phyloP scores from a whole-genome alignment of 2,888 invertebrate species.

The Celastrina argiolus region DNA sequence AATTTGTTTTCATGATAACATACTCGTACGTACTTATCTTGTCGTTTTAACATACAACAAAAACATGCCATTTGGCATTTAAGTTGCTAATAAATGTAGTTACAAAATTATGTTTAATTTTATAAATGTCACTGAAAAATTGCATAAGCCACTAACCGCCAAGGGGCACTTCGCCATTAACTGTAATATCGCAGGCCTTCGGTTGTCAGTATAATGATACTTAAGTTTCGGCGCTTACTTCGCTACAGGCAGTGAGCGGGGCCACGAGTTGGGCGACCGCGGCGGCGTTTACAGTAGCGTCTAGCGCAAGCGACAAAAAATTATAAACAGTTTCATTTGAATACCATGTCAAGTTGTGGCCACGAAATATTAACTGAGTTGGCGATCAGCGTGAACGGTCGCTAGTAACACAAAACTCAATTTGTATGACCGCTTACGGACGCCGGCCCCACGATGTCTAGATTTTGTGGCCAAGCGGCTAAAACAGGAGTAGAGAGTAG shows the following conservation, averaged over 20 bases:
- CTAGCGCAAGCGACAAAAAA: background rate
- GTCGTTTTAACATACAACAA: too few relatives aligned
- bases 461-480: slow-evolving; percentile 24
- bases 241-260: background rate
- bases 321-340: too few relatives aligned
- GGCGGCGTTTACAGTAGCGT: background rate
- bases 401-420: background rate
- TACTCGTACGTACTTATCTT: too few relatives aligned
- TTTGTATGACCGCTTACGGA: background rate
- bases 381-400: too few relatives aligned
- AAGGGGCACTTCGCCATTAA: background rate
- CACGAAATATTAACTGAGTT: too few relatives aligned
- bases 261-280: background rate
- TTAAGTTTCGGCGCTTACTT: slow-evolving; percentile 15
- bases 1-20: too few relatives aligned
- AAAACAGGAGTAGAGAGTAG: slow-evolving; percentile 21
- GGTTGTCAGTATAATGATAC: slow-evolving; percentile 14
- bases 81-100: too few relatives aligned
- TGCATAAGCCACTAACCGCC: slow-evolving; percentile 4
- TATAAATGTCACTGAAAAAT: slow-evolving; percentile 8
- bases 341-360: too few relatives aligned
- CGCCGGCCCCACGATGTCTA: slow-evolving; percentile 17
- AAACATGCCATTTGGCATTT: too few relatives aligned
- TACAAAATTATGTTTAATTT: slow-evolving; percentile 8
- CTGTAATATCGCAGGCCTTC: background rate